phyloP scores from a whole-genome alignment of 2,797 vertebrate species.

The Synanceia verrucosa region DNA sequence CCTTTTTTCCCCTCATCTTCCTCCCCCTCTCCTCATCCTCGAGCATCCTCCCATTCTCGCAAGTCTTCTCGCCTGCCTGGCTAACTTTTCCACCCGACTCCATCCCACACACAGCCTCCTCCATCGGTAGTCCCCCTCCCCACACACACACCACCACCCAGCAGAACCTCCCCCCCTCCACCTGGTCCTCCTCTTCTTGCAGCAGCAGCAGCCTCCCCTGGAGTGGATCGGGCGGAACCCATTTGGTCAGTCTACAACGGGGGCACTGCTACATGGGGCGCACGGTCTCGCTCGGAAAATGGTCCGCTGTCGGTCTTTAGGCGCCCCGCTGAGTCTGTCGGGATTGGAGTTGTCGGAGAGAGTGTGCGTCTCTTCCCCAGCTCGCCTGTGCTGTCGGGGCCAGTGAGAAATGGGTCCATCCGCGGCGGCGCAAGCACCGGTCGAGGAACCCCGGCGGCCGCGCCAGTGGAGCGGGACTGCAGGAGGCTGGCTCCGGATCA shows the following conservation, averaged over 20 bases:
- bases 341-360: slow-evolving; percentile 75
- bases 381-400: slow-evolving; percentile 67
- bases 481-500: slow-evolving; percentile 89
- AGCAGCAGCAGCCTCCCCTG: slow-evolving; percentile 61
- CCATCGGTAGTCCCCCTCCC: slow-evolving; percentile 34
- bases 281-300: slow-evolving; percentile 81
- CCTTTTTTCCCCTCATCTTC: slow-evolving; percentile 25
- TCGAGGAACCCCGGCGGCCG: slow-evolving; percentile 72
- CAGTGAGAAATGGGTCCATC: slow-evolving; percentile 80
- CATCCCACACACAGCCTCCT: slow-evolving; percentile 67
- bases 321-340: slow-evolving; percentile 69
- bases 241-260: slow-evolving; percentile 53
- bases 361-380: slow-evolving; percentile 64
- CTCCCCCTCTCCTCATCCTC: slow-evolving; percentile 39
- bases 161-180: neutral
- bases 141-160: slow-evolving; percentile 1
- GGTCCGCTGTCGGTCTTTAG: slow-evolving; percentile 73
- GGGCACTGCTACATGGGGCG: slow-evolving; percentile 80
- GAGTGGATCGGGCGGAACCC: slow-evolving; percentile 76
- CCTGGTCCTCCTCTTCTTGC: slow-evolving; percentile 38
- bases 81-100: slow-evolving; percentile 71
- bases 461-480: slow-evolving; percentile 85
- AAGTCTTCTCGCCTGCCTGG: slow-evolving; percentile 49
- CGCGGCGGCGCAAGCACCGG: slow-evolving; percentile 66
- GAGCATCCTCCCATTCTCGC: slow-evolving; percentile 58